Evolutionary conservation across 1,140 invertebrate species (phyloP), one percentile per base, ranked within the genome.

Genomic region (Apocrypta bakeri): DNA sequence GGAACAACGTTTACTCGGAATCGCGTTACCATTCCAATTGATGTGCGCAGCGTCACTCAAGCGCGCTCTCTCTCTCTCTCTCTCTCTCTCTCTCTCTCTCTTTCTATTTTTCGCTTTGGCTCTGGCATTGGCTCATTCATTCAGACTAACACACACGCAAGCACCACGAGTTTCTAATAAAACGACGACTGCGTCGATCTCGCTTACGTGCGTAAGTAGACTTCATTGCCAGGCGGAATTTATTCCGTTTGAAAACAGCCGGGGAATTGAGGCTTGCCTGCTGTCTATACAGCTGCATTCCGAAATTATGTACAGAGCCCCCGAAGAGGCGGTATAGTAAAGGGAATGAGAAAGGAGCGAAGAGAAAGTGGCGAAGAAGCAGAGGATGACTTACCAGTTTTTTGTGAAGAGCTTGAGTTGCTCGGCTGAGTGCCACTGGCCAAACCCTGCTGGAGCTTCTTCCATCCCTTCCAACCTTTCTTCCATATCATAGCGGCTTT

Each of bases 381-480:
- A 74, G 33, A 68, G 24, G 77, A 79, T 68, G 83, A 89, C 90
- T 90, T 87, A 88, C 87, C 88, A 79, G 85, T 87, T 85, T 91
- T 91, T 87, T 94, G 95, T 85, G 93, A 94, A 40, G 63, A 25
- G 25, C 63, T 29, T 25, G 24, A 25, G 63, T 66, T 66, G 25
- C 31, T 21, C 12, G 14, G 69, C 31, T 27, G 31, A 37, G 29
- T 37, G 69, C 69, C 42, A 66, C 63, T 68, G 6, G 94, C 94
- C 82, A 96, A 94, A 24, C 94, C 94, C 25, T 95, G 95, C 25
- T 95, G 95, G 88, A 96, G 92, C 89, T 96, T 96, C 87, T 95
- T 95, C 96, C 95, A 96, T 1, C 94, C 93, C 86, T 95, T 96
- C 90, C 95, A 95, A 83, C 94, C 95, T 93, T 91, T 92, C 79